Conservation (phyloP, 2,113 vertebrate species). For the Irena cyanogastra region DNA sequence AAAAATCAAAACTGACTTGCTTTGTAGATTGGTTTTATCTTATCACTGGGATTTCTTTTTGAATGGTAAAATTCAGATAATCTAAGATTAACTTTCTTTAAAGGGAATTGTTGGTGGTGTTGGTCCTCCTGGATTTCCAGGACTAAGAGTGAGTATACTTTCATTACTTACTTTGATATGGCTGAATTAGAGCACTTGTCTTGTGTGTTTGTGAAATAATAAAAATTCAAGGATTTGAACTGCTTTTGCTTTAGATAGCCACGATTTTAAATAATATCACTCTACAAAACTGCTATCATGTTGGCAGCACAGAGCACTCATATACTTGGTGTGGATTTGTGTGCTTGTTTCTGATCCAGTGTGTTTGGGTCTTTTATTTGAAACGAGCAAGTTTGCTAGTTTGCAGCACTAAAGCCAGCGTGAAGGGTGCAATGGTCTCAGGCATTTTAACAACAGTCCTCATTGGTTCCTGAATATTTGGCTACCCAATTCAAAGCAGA, state of each 20-base stretch:
- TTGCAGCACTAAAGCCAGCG: neutral
- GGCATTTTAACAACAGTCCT: neutral
- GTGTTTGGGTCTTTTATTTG: neutral
- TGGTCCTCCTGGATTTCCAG: constrained; percentile 91
- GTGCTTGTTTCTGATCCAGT: neutral
- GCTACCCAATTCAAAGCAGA: neutral
- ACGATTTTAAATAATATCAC: neutral
- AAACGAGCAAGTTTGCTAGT: neutral
- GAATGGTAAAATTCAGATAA: neutral
- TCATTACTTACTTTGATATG: neutral
- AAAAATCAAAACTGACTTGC: neutral
- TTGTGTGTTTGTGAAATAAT: neutral
- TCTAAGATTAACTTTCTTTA: constrained; percentile 29
- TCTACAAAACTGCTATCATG: neutral
- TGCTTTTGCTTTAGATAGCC: neutral
- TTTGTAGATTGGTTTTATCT: neutral
- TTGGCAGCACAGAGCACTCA: neutral
- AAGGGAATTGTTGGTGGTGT: constrained; percentile 87
- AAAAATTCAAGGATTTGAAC: neutral
- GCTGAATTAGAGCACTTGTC: neutral
- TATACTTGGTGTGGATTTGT: neutral
- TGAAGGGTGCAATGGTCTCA: neutral
- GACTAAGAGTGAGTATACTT: constrained; percentile 85
- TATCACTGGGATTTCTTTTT: neutral
- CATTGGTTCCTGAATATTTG: neutral